Evolutionary conservation across 2,797 vertebrate genomes (phyloP).

Genomic region (Myotis vivesi): DNA sequence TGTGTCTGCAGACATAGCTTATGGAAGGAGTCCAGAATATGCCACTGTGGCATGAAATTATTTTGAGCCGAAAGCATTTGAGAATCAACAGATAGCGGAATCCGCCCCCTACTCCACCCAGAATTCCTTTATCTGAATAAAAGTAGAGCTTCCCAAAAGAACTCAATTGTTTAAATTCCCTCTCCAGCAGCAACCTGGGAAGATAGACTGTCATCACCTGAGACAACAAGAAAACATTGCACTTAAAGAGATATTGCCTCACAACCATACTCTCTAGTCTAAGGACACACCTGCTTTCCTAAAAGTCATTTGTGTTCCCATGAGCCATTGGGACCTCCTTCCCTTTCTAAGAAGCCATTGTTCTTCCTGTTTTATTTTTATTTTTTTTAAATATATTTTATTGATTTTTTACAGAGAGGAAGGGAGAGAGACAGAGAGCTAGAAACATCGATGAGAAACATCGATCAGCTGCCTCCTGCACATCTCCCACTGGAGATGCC

Average conservation of each 20-base stretch:
- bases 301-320: background rate
- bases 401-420: too few relatives aligned
- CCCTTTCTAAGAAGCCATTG: background rate
- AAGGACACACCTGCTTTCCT: background rate
- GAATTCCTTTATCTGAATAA: background rate
- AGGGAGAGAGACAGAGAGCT: too few relatives aligned
- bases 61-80: background rate
- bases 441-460: too few relatives aligned
- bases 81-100: background rate
- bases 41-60: background rate
- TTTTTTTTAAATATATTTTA: too few relatives aligned
- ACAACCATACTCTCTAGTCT: fast-evolving
- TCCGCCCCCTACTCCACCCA: too few relatives aligned
- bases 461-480: too few relatives aligned
- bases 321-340: background rate
- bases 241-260: background rate
- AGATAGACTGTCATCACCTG: too few relatives aligned
- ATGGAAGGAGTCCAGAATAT: background rate
- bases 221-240: background rate
- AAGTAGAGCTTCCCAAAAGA: background rate
- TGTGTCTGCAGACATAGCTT: background rate
- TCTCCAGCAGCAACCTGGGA: background rate
- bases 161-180: background rate
- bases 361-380: too few relatives aligned
- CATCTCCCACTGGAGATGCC: too few relatives aligned